Percentiles rank a stretch among this genome's conserved stretches.
These are phyloP conservation scores for Blomia tropicalis DNA, from an alignment of 2,888 invertebrate genomes.

Conservation along the genomic window DNA sequence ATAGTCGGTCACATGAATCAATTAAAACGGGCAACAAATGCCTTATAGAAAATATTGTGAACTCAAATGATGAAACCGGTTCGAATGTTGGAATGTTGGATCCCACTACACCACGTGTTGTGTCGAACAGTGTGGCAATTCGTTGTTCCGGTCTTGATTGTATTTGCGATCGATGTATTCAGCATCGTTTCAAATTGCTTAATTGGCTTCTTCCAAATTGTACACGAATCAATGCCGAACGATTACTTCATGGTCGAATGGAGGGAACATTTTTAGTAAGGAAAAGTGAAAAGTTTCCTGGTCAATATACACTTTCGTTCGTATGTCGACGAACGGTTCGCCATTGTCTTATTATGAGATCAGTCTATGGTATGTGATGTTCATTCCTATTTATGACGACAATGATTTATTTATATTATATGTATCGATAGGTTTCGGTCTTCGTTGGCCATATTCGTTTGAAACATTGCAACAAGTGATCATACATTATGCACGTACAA, in stretches of 20 bases:
- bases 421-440: slow-evolving; percentile 14
- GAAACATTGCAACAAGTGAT: slow-evolving; percentile 21
- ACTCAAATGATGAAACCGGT: neutral
- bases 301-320: slow-evolving; percentile 21
- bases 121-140: neutral
- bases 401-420: neutral
- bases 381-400: neutral
- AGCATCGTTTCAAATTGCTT: slow-evolving; percentile 10
- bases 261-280: slow-evolving; percentile 21
- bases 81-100: neutral
- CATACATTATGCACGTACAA: slow-evolving; percentile 16
- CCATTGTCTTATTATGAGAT: slow-evolving; percentile 20
- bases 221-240: slow-evolving; percentile 18
- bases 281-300: slow-evolving; percentile 23
- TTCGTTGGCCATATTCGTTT: slow-evolving; percentile 20
- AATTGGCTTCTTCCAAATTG: slow-evolving; percentile 22
- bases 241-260: slow-evolving; percentile 9
- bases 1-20: neutral
- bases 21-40: neutral
- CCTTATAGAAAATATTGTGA: neutral
- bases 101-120: neutral
- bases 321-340: slow-evolving; percentile 14
- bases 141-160: slow-evolving; percentile 10
- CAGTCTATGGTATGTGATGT: slow-evolving; percentile 14
- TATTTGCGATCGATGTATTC: slow-evolving; percentile 14